Evolutionary conservation across 2,113 vertebrate species (phyloP).

Genomic region (Halichoerus grypus): DNA sequence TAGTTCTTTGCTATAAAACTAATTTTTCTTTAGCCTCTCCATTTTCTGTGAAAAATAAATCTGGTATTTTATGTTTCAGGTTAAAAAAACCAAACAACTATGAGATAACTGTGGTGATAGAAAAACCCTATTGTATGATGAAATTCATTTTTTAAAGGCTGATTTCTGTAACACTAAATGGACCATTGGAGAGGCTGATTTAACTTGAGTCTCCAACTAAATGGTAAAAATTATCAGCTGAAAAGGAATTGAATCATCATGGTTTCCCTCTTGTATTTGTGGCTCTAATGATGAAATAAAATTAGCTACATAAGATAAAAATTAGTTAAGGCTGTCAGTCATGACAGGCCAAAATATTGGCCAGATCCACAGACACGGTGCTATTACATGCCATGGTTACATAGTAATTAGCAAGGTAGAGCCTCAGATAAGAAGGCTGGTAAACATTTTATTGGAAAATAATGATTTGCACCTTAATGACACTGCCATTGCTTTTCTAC

Average conservation of each 20-base stretch:
- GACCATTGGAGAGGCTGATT: neutral
- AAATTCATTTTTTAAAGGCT: neutral
- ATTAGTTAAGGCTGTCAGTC: conserved; percentile 10
- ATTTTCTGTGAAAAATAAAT: neutral
- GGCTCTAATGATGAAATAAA: conserved; percentile 10
- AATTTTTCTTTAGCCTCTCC: neutral
- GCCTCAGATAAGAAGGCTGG: neutral
- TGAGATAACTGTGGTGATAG: neutral
- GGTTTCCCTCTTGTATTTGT: neutral
- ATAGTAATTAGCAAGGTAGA: neutral
- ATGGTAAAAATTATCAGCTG: neutral
- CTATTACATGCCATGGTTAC: neutral
- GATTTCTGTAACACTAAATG: neutral
- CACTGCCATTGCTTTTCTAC: neutral
- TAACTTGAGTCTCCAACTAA: neutral
- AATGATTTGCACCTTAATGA: neutral
- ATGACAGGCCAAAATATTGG: neutral
- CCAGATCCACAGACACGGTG: neutral
- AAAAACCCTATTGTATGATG: neutral
- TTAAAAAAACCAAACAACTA: neutral
- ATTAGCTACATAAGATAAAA: conserved; percentile 33
- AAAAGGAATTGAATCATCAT: neutral
- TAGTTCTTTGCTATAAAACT: neutral
- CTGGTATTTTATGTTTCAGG: conserved; percentile 11
- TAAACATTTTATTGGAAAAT: neutral